Base-by-base conservation (phyloP, 2,797 vertebrate genomes). In the Prunella strophiata region DNA sequence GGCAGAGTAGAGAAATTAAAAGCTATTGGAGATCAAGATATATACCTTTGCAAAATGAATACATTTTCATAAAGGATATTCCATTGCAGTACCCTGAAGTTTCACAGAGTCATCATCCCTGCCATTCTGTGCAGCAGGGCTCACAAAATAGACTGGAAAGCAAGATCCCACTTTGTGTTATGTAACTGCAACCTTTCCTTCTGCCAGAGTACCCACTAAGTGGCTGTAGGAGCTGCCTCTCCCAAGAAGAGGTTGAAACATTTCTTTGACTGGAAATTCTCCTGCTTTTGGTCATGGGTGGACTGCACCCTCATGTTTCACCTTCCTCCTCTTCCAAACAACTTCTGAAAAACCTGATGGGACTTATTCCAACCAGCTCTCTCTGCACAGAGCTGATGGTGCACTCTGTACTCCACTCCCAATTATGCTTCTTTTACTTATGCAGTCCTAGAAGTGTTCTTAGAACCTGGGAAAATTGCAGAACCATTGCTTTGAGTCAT, bases 121-220 rank as follows among this genome's bases (percentile, higher is more conserved):
- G 58, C 34, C 25, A 61, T 29, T 50, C 40, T 50, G 57, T 57
- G 50, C 32, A 75, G n/a, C 25, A 71, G 58, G 45, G 36, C 54
- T 74, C 73, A 65, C 30, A 74, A 84, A 88, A 77, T 0, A 74
- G 25, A 73, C 54, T 55, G 26, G 32, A 81, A 86, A 71, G 7
- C 0, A 0, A 77, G 43, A n/a, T 63, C 32, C 26, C 52, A 29
- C 58, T 58, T 54, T 2, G 19, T 7, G 19, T 62, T 85, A 18
- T 1, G 0, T 8, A 70, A 85, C 36, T 66, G 34, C 51, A 66
- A 25, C 36, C 8, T 54, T 34, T 19, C 22, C 29, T 50, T 27
- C n/a, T 58, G 15, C 4, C 80, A 68, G 7, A 51, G 38, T 4
- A 34, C 36, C 25, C 61, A 40, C 32, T 4, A 30, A 62, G 80